These are phyloP conservation scores for Salticus scenicus DNA, from an alignment of 2,888 invertebrate species.

Conservation along the genomic window DNA sequence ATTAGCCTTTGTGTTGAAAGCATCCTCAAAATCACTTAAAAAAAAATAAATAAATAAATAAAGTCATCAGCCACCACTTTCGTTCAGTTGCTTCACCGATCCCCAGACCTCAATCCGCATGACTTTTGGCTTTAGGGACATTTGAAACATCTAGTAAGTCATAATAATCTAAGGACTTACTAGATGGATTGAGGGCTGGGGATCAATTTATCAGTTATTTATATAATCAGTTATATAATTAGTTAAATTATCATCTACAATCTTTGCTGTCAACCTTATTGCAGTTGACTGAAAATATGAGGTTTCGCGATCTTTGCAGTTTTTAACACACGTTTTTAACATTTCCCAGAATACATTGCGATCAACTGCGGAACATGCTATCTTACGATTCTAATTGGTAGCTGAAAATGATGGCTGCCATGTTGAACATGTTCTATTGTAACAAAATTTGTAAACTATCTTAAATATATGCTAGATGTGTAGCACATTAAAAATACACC, in stretches of 20 bases:
- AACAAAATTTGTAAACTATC: too few species aligned
- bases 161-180: not conserved
- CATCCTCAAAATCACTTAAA: not conserved
- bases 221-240: too few species aligned
- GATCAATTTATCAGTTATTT: too few species aligned
- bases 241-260: too few species aligned
- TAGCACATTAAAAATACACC: not conserved
- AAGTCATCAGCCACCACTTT: slow-evolving; percentile 23
- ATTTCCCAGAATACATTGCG: too few species aligned
- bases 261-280: too few species aligned
- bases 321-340: too few species aligned
- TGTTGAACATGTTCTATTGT: not conserved
- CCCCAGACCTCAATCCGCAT: slow-evolving; percentile 10
- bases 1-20: not conserved
- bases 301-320: not conserved
- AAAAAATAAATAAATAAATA: too few species aligned
- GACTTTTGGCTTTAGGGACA: slow-evolving; percentile 5
- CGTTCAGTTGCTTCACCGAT: slow-evolving; percentile 2
- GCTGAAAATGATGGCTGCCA: not conserved
- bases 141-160: not conserved
- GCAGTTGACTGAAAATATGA: not conserved
- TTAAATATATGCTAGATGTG: not conserved
- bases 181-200: too few species aligned
- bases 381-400: too few species aligned
- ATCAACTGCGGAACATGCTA: too few species aligned